These are phyloP conservation scores for Cantharis flavilabris DNA, from an alignment of 2,888 invertebrate genomes.

Conservation along the genomic window DNA sequence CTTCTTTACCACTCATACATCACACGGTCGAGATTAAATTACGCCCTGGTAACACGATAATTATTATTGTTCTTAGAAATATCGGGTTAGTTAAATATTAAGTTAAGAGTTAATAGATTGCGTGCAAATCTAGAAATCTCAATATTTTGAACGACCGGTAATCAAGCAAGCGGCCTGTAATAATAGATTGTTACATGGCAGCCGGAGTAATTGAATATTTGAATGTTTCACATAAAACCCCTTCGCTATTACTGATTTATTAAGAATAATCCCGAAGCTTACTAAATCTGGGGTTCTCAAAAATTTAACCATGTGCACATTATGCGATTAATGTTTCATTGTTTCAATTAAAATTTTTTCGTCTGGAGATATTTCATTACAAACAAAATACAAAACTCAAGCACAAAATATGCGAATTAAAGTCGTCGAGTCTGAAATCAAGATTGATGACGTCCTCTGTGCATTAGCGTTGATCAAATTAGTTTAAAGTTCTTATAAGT, in stretches of 20 bases:
- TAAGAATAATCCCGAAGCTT: neutral
- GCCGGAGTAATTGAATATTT: conserved; percentile 35
- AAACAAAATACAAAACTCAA: neutral
- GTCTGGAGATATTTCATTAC: neutral
- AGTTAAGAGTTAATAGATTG: conserved; percentile 14
- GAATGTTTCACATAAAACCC: conserved; percentile 29
- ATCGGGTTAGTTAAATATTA: conserved; percentile 5
- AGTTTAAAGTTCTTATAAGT: neutral
- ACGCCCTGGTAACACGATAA: neutral
- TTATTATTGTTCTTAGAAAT: neutral
- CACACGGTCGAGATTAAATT: neutral
- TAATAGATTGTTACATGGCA: conserved; percentile 31
- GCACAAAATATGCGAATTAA: neutral
- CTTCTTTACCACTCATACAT: neutral
- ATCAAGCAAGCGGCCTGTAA: conserved; percentile 29
- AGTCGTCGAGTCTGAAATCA: neutral
- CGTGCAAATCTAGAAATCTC: conserved; percentile 25
- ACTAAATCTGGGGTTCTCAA: neutral
- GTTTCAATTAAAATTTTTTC: neutral
- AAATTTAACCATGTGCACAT: neutral
- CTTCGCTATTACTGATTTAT: neutral
- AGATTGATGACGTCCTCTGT: neutral
- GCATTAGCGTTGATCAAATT: neutral
- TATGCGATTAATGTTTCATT: neutral
- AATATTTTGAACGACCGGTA: conserved; percentile 28